A percentile compares a stretch with the other conserved stretches of the same genome.
Conservation (phyloP, 2,113 vertebrate species). For the Thunnus maccoyii region DNA sequence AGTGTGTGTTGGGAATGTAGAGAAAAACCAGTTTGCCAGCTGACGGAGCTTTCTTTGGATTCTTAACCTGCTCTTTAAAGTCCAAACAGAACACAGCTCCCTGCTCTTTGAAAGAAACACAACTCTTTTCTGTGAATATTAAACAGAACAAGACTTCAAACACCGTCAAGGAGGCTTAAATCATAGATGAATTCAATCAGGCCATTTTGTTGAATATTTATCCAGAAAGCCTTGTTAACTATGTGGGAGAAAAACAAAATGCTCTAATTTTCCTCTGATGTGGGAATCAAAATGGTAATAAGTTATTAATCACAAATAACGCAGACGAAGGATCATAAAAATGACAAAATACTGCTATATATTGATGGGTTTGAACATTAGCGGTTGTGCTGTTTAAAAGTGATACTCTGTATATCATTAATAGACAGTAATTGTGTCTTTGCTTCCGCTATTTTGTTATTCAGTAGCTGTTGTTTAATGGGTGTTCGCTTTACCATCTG, state of each 20-base stretch:
- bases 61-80: slow-evolving; percentile 57
- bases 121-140: slow-evolving; percentile 72
- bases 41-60: slow-evolving; percentile 45
- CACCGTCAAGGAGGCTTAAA: slow-evolving; percentile 66
- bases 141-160: slow-evolving; percentile 78
- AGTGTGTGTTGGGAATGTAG: slow-evolving; percentile 1
- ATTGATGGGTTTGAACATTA: slow-evolving; percentile 39
- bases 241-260: slow-evolving; percentile 65
- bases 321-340: slow-evolving; percentile 49
- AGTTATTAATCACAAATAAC: slow-evolving; percentile 71
- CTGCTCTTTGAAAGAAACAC: slow-evolving; percentile 53
- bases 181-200: slow-evolving; percentile 81
- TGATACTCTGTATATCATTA: slow-evolving; percentile 34
- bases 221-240: slow-evolving; percentile 72
- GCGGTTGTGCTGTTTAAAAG: slow-evolving; percentile 31
- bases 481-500: slow-evolving; percentile 40
- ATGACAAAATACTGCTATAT: slow-evolving; percentile 47
- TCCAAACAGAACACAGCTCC: slow-evolving; percentile 57
- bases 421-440: slow-evolving; percentile 25
- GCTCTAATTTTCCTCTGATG: slow-evolving; percentile 67
- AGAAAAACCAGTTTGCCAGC: slow-evolving; percentile 33
- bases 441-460: slow-evolving; percentile 12
- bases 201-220: slow-evolving; percentile 75
- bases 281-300: slow-evolving; percentile 70
- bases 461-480: slow-evolving; percentile 21